These are phyloP conservation scores for Gnathonemus echidnorhynchus DNA, from an alignment of 2,113 vertebrate species.

Conservation along the genomic window DNA sequence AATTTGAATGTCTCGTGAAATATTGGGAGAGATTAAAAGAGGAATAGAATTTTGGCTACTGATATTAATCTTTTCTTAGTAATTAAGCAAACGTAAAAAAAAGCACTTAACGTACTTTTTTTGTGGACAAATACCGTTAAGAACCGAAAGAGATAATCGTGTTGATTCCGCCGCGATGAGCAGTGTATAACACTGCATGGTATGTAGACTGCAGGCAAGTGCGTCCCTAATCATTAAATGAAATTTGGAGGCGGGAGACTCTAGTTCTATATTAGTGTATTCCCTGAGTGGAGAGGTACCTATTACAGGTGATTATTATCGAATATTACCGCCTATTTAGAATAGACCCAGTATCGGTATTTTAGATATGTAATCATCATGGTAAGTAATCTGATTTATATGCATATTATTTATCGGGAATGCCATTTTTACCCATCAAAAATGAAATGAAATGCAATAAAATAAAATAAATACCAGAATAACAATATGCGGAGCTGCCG, in stretches of 20 bases:
- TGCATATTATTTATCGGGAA: not conserved
- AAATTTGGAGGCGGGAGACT: not conserved
- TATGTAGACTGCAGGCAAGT: not conserved
- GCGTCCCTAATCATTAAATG: not conserved
- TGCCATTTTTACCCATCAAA: not conserved
- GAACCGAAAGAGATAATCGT: not conserved
- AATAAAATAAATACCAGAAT: not conserved
- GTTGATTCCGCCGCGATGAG: not conserved
- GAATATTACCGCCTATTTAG: not conserved
- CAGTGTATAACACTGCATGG: not conserved
- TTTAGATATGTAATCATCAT: not conserved
- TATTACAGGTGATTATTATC: not conserved
- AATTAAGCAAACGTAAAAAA: not conserved
- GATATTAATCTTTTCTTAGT: not conserved
- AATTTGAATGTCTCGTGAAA: not conserved
- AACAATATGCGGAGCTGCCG: not conserved
- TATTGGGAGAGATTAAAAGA: not conserved
- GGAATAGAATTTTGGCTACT: not conserved
- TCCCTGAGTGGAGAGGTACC: not conserved
- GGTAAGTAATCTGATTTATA: not conserved
- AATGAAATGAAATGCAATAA: not conserved
- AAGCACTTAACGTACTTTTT: not conserved
- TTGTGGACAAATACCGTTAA: not conserved
- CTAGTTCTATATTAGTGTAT: not conserved
- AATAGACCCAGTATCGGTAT: not conserved